Evolutionary conservation across 2,888 invertebrate species (phyloP).

Genomic region (Tortricodes alternella): DNA sequence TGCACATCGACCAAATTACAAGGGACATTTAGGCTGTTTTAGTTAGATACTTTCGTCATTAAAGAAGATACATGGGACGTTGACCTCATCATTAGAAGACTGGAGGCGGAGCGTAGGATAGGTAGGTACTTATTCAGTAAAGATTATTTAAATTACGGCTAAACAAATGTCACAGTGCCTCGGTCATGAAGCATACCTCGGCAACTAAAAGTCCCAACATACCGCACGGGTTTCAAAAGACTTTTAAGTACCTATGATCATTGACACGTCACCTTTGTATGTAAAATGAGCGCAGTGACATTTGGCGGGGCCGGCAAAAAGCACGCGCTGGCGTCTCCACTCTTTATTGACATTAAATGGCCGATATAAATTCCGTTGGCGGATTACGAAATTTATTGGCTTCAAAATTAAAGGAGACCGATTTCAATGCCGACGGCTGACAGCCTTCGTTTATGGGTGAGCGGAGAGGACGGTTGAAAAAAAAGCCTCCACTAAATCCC

Average conservation of each 20-base stretch:
- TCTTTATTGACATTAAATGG: conserved; percentile 78
- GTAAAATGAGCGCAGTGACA: conserved; percentile 67
- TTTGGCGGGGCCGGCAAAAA: conserved; percentile 61
- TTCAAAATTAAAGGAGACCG: conserved; percentile 81
- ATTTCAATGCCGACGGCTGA: conserved; percentile 77
- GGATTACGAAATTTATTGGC: conserved; percentile 80
- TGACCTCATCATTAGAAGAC: too few species aligned
- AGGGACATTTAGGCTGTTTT: too few species aligned
- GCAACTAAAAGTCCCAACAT: conserved; percentile 8
- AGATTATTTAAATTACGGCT: conserved; percentile 28
- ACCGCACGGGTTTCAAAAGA: conserved; percentile 23
- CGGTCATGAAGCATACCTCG: conserved; percentile 10
- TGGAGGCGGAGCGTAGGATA: too few species aligned
- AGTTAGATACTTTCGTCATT: too few species aligned
- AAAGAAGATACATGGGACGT: too few species aligned
- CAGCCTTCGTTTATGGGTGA: conserved; percentile 70
- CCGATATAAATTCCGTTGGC: conserved; percentile 79
- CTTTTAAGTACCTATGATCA: conserved; percentile 49
- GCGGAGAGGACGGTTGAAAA: conserved; percentile 51
- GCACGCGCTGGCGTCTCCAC: conserved; percentile 48
- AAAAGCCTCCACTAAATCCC: conserved; percentile 53
- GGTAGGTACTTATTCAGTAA: too few species aligned
- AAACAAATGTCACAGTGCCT: conserved; percentile 24
- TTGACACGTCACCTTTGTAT: conserved; percentile 74
- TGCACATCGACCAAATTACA: too few species aligned